Percentiles rank a stretch among this genome's conserved stretches.
Conservation (phyloP, 1,140 invertebrate species). For the Bombus ignitus region DNA sequence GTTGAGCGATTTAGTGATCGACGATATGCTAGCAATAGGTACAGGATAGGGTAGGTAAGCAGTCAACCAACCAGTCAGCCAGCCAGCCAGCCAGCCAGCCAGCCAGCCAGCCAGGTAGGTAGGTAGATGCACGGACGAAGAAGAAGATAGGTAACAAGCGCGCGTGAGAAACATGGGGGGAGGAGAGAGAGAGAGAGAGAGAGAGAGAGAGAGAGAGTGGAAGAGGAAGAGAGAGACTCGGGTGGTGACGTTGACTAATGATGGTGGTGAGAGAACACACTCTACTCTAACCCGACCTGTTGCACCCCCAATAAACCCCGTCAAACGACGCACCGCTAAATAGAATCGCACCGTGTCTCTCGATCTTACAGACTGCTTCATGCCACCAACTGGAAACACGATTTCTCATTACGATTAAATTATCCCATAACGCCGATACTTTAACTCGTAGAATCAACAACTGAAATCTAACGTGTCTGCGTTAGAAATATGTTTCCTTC, state of each 20-base stretch:
- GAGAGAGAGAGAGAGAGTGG: slow-evolving; percentile 53
- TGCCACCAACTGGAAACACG: slow-evolving; percentile 63
- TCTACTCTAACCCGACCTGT: slow-evolving; percentile 82
- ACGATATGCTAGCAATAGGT: slow-evolving; percentile 72
- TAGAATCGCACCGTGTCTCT: slow-evolving; percentile 81
- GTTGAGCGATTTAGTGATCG: slow-evolving; percentile 70
- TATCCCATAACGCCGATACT: slow-evolving; percentile 34
- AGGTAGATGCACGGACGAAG: slow-evolving; percentile 25
- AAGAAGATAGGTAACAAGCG: slow-evolving; percentile 48
- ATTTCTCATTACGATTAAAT: slow-evolving; percentile 60
- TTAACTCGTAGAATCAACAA: slow-evolving; percentile 47
- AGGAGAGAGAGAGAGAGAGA: slow-evolving; percentile 40
- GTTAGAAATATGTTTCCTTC: neutral
- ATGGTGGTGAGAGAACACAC: slow-evolving; percentile 83
- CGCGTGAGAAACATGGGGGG: slow-evolving; percentile 43
- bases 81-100: neutral
- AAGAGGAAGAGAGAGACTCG: slow-evolving; percentile 63
- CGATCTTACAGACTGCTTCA: slow-evolving; percentile 77
- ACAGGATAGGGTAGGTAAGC: slow-evolving; percentile 44
- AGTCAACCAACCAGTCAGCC: slow-evolving; percentile 3
- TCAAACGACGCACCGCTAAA: slow-evolving; percentile 81
- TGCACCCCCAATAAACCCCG: slow-evolving; percentile 82
- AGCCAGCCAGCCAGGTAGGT: slow-evolving; percentile 3
- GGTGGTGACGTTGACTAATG: slow-evolving; percentile 83
- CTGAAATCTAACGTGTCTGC: neutral